Evolutionary conservation across 1,140 invertebrate genomes (phyloP), one percentile per base, ranked within the genome.

Genomic region (Drosophila cardini): DNA sequence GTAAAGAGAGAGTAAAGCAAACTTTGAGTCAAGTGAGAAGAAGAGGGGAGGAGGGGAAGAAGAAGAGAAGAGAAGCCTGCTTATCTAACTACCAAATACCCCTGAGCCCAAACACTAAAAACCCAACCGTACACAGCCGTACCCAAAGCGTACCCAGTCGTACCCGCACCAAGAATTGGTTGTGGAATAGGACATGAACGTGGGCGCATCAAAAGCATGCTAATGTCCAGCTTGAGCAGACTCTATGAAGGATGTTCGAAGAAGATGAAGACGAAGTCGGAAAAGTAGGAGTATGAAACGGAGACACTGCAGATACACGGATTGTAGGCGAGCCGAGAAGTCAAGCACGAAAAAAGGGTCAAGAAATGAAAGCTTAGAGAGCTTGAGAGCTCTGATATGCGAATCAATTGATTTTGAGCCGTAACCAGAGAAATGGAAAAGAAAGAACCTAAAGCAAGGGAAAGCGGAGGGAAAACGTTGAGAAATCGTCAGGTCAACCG

Each of bases 261-360:
- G 46, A 3, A 8, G 42, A 32, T 8, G 3, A 18, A 13, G 30
- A 32, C 13, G 26, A 52, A 3, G 18, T 5, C 13, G 18, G 10
- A 40, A 32, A 18, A 16, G 26, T 2, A 21, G 21, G 21, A 2
- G 21, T 21, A 21, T 21, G 21, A 26, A 26, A 55, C 38, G 45
- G 26, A 52, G 53, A 48, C 46, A 38, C 58, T 56, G 18, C 9
- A 65, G 72, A 58, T 45, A 58, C 21, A 26, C 75, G 67, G 55
- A 52, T 52, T 10, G 48, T 15, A 73, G 76, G 46, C 43, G 40
- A 53, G 78, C 42, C 69, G 53, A 81, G 80, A 89, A 86, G 80
- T 84, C 85, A 81, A 85, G 82, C 81, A 89, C 85, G 65, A 84
- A 85, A 86, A 55, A 87, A 86, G 84, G 84, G 84, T 89, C 84